phyloP scores from a whole-genome alignment of 1,140 invertebrate genomes.

The Panulirus ornatus region DNA sequence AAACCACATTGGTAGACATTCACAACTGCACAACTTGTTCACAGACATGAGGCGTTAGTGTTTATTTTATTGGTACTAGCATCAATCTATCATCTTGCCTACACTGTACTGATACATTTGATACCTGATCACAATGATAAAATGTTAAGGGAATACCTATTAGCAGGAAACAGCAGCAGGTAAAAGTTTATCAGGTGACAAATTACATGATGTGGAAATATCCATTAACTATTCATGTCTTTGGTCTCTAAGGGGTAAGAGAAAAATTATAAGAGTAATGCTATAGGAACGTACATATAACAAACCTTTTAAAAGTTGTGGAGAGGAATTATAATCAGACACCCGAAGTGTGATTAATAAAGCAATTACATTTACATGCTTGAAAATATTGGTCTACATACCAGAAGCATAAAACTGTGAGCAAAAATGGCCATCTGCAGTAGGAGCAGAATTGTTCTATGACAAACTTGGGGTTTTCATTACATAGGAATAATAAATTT shows the following conservation, averaged over 20 bases:
- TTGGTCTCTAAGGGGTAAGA: conserved; percentile 71
- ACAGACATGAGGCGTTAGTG: conserved; percentile 72
- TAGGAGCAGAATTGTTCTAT: conserved; percentile 13
- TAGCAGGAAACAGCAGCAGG: conserved; percentile 70
- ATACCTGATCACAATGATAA: conserved; percentile 72
- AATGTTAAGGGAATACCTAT: conserved; percentile 70
- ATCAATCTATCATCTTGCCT: conserved; percentile 69
- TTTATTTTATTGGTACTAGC: conserved; percentile 72
- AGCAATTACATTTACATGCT: conserved; percentile 57
- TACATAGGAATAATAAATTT: neutral
- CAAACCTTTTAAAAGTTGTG: conserved; percentile 65
- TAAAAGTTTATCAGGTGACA: conserved; percentile 55
- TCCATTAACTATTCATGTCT: conserved; percentile 72
- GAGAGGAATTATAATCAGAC: conserved; percentile 64
- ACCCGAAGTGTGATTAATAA: conserved; percentile 57
- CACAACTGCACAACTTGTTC: conserved; percentile 72
- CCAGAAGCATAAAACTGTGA: conserved; percentile 53
- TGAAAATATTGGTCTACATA: conserved; percentile 56
- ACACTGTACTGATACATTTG: conserved; percentile 73
- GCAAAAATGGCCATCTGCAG: conserved; percentile 46
- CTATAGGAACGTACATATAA: conserved; percentile 71
- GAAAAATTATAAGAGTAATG: conserved; percentile 68
- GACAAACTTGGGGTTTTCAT: neutral
- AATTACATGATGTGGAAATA: conserved; percentile 67
- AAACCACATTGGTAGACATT: conserved; percentile 73